These are phyloP conservation scores for Unio delphinus DNA, from an alignment of 2,888 invertebrate genomes.

Conservation along the genomic window DNA sequence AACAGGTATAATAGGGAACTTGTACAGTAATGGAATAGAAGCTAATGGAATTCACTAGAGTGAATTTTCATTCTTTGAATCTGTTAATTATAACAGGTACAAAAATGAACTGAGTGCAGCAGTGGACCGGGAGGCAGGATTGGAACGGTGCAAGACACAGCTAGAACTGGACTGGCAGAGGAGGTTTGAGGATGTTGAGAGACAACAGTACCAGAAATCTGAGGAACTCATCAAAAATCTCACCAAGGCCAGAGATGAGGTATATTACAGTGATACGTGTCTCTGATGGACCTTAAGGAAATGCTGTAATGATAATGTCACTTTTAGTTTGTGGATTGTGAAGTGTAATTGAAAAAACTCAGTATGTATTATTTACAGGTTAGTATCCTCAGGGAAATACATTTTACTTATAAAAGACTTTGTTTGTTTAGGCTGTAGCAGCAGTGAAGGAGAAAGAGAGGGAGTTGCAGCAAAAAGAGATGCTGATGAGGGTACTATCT, in stretches of 20 bases:
- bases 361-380: neutral
- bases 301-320: too few species aligned
- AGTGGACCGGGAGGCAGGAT: conserved; percentile 57
- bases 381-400: neutral
- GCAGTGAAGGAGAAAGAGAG: conserved; percentile 56
- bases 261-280: conserved; percentile 11
- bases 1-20: neutral
- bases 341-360: neutral
- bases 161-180: conserved; percentile 69
- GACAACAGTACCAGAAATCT: conserved; percentile 63
- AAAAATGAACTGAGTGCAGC: conserved; percentile 61
- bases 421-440: conserved; percentile 56
- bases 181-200: conserved; percentile 61
- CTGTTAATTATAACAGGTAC: conserved; percentile 50
- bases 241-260: conserved; percentile 64
- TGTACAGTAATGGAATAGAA: neutral
- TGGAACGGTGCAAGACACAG: conserved; percentile 64
- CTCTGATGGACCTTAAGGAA: too few species aligned
- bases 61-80: neutral
- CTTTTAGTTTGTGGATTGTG: neutral
- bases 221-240: conserved; percentile 66
- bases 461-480: conserved; percentile 56
- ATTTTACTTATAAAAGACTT: neutral
- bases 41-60: too few species aligned
- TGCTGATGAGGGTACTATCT: conserved; percentile 51